A percentile compares a stretch with the other conserved stretches of the same genome.
Conservation (phyloP, 2,888 invertebrate genomes). For the Drosophila buzzatii region DNA sequence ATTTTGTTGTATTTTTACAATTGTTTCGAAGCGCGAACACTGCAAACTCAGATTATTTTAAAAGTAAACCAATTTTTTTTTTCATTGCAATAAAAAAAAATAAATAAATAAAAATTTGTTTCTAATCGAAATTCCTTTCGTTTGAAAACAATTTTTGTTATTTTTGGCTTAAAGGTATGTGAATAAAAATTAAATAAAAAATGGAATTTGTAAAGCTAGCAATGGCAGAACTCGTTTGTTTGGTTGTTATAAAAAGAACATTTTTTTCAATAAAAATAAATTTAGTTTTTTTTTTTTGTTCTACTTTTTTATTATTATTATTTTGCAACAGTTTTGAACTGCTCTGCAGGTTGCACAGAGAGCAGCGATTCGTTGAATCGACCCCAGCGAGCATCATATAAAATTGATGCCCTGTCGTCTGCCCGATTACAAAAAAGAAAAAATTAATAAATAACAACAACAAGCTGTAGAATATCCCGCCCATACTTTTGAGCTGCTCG, state of each 20-base stretch:
- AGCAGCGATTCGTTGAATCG: conserved; percentile 25
- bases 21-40: background rate
- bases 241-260: conserved; percentile 58
- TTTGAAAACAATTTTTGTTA: background rate
- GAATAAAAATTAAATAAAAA: background rate
- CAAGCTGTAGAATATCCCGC: conserved; percentile 16
- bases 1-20: background rate
- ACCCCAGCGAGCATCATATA: conserved; percentile 62
- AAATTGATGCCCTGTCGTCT: conserved; percentile 75
- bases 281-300: conserved; percentile 21
- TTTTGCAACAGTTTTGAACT: conserved; percentile 28
- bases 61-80: too few relatives aligned
- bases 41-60: background rate
- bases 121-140: background rate
- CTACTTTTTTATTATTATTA: conserved; percentile 36
- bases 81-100: background rate
- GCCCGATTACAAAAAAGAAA: background rate
- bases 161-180: background rate
- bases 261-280: conserved; percentile 61
- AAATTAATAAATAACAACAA: background rate
- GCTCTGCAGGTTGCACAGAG: conserved; percentile 8
- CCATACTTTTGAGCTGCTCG: background rate
- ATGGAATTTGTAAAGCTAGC: background rate
- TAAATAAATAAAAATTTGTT: too few relatives aligned
- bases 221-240: background rate